A percentile compares a stretch with the other conserved stretches of the same genome.
Conservation (phyloP, 2,113 vertebrate species). For the Recurvirostra avosetta region DNA sequence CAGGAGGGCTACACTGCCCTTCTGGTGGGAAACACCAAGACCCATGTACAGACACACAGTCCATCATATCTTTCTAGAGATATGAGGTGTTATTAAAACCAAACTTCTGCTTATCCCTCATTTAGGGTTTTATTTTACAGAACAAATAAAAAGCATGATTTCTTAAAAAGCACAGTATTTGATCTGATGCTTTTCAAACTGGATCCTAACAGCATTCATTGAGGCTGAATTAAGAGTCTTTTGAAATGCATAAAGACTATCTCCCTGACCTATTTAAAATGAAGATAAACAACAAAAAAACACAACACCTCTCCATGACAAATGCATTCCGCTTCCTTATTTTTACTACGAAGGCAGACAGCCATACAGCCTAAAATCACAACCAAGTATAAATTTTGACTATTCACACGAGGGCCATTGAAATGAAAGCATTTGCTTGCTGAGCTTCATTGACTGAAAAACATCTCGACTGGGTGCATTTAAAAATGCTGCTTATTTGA, state of each 20-base stretch:
- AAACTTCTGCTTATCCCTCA: neutral
- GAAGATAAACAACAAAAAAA: neutral
- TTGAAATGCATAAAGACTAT: neutral
- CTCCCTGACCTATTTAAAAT: neutral
- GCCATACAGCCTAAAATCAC: neutral
- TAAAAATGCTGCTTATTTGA: neutral
- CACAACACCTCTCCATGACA: neutral
- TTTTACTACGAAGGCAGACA: neutral
- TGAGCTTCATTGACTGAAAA: conserved; percentile 17
- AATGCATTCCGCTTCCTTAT: neutral
- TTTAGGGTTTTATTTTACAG: neutral
- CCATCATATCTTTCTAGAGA: neutral
- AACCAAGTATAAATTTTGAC: neutral
- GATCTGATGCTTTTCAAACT: neutral
- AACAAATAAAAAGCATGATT: neutral
- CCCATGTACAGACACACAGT: neutral
- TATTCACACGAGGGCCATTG: neutral
- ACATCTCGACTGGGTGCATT: neutral
- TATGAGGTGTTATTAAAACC: neutral
- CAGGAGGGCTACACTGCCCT: neutral
- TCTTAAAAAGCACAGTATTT: neutral
- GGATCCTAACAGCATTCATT: neutral
- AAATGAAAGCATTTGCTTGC: conserved; percentile 23
- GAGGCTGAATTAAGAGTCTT: neutral
- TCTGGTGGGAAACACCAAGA: neutral